A percentile compares a stretch with the other conserved stretches of the same genome.
phyloP scores from a whole-genome alignment of 2,888 invertebrate genomes.

The Agapostemon virescens region DNA sequence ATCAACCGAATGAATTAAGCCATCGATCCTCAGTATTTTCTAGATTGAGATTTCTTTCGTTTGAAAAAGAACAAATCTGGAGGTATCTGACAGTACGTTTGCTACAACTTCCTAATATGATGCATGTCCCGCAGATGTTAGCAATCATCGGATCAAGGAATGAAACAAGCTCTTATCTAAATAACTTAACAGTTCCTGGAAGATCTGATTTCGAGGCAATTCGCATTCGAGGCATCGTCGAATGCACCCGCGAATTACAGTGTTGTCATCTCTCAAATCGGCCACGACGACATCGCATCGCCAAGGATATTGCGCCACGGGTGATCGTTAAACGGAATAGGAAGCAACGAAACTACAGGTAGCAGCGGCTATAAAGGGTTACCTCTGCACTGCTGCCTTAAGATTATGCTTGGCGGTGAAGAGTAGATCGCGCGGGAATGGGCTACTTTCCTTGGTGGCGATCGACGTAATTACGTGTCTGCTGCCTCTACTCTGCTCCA shows the following conservation, averaged over 20 bases:
- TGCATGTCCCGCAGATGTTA: background rate
- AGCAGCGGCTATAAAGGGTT: slow-evolving; percentile 18
- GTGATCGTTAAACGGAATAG: slow-evolving; percentile 26
- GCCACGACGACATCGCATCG: slow-evolving; percentile 14
- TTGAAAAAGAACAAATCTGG: too few species aligned
- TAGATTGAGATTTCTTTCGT: too few species aligned
- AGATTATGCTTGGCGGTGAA: slow-evolving; percentile 15
- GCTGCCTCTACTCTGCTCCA: background rate
- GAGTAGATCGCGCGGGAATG: slow-evolving; percentile 4
- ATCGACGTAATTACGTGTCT: slow-evolving; percentile 14
- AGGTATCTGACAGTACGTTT: background rate
- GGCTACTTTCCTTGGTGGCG: slow-evolving; percentile 8
- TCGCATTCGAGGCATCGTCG: slow-evolving; percentile 15
- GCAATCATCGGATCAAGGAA: background rate
- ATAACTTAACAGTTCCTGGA: background rate
- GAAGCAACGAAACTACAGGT: slow-evolving; percentile 15
- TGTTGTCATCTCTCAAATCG: background rate
- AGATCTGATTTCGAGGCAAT: background rate
- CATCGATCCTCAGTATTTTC: too few species aligned
- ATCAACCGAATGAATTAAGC: too few species aligned
- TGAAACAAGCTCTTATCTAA: background rate
- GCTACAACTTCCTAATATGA: background rate
- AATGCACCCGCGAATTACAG: slow-evolving; percentile 29
- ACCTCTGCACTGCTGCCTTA: background rate
- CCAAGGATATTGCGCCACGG: slow-evolving; percentile 15